phyloP scores from a whole-genome alignment of 2,888 invertebrate genomes.

The Lomographa bimaculata region DNA sequence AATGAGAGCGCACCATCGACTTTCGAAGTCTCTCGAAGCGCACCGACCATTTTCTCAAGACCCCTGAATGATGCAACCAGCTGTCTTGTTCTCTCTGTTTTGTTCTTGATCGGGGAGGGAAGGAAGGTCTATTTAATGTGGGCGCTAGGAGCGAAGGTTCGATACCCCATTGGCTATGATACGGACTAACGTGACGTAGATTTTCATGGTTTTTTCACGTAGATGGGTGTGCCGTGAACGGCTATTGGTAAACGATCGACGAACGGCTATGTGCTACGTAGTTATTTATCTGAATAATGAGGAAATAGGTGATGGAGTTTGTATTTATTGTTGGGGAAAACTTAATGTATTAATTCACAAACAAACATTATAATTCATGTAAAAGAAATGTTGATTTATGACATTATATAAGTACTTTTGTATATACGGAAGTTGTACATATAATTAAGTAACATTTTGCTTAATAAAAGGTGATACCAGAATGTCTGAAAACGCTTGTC shows the following conservation, averaged over 20 bases:
- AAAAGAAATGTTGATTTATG: no score
- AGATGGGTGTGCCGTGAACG: slow-evolving; percentile 45
- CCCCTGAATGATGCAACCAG: slow-evolving; percentile 27
- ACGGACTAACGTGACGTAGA: slow-evolving; percentile 72
- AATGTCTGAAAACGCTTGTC: no score
- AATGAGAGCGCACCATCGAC: slow-evolving; percentile 60
- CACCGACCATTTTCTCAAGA: slow-evolving; percentile 41
- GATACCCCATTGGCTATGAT: slow-evolving; percentile 73
- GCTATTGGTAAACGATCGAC: slow-evolving; percentile 46
- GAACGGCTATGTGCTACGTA: not conserved
- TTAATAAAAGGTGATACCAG: no score
- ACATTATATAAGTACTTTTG: no score
- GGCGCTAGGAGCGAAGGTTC: slow-evolving; percentile 59
- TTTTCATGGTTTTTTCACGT: slow-evolving; percentile 65
- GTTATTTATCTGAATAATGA: no score
- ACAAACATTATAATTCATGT: no score
- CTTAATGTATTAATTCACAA: no score
- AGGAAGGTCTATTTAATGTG: slow-evolving; percentile 39
- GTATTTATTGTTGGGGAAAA: no score
- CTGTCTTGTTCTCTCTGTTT: slow-evolving; percentile 4
- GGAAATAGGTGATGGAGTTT: no score
- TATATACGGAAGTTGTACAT: no score
- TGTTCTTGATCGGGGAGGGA: slow-evolving; percentile 30
- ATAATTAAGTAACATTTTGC: no score
- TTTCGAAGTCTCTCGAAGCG: slow-evolving; percentile 70